Percentiles rank a stretch among this genome's conserved stretches.
Conservation (phyloP, 30 jellyfish, hydroid and myxozoan species). For the Rhopilema esculentum region DNA sequence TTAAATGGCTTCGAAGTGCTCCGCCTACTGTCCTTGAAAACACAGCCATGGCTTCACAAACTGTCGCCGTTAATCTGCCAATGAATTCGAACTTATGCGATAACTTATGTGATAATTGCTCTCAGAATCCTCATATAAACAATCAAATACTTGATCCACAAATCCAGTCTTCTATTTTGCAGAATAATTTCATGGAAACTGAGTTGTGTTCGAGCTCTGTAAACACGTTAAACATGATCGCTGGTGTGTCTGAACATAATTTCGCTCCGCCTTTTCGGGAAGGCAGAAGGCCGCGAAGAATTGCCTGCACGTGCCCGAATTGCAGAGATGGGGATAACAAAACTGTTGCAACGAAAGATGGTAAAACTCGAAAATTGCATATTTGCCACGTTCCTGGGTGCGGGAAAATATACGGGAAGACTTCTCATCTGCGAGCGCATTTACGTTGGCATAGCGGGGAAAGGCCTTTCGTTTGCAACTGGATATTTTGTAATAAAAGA, state of each 20-base stretch:
- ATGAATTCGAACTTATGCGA: slow-evolving; percentile 73
- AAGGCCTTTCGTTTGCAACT: slow-evolving; percentile 97
- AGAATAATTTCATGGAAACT: slow-evolving; percentile 64
- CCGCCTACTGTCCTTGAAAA: slow-evolving; percentile 86
- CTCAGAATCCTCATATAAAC: slow-evolving; percentile 72
- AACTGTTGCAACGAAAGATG: slow-evolving; percentile 96
- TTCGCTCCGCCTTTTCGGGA: slow-evolving; percentile 85
- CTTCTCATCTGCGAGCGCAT: slow-evolving; percentile 98
- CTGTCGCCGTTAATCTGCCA: slow-evolving; percentile 88
- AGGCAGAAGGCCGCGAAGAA: slow-evolving; percentile 98
- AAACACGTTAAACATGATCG: slow-evolving; percentile 63
- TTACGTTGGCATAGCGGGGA: slow-evolving; percentile 99
- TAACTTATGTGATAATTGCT: slow-evolving; percentile 71
- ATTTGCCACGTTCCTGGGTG: slow-evolving; percentile 99
- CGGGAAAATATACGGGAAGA: slow-evolving; percentile 98
- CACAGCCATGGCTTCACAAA: slow-evolving; percentile 82
- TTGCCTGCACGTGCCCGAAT: slow-evolving; percentile 99
- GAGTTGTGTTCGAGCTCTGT: slow-evolving; percentile 49
- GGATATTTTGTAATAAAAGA: slow-evolving; percentile 96
- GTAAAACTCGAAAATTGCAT: slow-evolving; percentile 93
- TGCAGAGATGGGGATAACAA: slow-evolving; percentile 99
- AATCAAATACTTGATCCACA: slow-evolving; percentile 66
- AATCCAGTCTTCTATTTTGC: slow-evolving; percentile 51
- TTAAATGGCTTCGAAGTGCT: slow-evolving; percentile 85
- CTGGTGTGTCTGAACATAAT: slow-evolving; percentile 69